These are phyloP conservation scores for Drosophila putrida DNA, from an alignment of 2,888 invertebrate genomes.

Conservation along the genomic window DNA sequence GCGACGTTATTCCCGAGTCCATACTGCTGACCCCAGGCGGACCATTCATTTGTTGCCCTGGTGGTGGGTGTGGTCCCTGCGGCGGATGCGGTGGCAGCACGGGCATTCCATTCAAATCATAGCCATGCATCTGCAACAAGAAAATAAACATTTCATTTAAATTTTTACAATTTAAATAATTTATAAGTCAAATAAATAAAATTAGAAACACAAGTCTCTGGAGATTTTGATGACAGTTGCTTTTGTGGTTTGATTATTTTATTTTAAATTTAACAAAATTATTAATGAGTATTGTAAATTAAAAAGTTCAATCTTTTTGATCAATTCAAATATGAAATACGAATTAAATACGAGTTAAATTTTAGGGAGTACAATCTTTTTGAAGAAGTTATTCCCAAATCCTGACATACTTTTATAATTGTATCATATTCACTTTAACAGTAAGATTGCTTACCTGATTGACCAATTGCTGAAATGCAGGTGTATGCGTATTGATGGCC, in stretches of 20 bases:
- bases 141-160: background rate
- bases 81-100: constrained; percentile 83
- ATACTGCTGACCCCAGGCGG: constrained; percentile 85
- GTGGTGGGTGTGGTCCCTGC: constrained; percentile 87
- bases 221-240: no score
- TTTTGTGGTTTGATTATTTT: no score
- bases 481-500: constrained; percentile 93
- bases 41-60: constrained; percentile 87
- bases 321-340: no score
- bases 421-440: background rate
- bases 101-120: constrained; percentile 89
- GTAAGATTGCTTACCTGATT: constrained; percentile 90
- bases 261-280: no score
- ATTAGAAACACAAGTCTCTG: no score
- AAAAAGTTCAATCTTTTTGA: no score
- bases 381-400: no score
- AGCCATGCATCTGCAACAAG: constrained; percentile 93
- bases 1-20: constrained; percentile 86
- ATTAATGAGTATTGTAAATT: no score
- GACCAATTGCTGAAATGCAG: constrained; percentile 98
- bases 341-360: no score
- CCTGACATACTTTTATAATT: background rate
- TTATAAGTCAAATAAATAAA: no score
- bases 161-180: no score
- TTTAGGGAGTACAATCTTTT: no score